Percentiles rank a stretch among this genome's conserved stretches.
Conservation (phyloP, 1,140 invertebrate genomes). For the Aplysia californica region DNA sequence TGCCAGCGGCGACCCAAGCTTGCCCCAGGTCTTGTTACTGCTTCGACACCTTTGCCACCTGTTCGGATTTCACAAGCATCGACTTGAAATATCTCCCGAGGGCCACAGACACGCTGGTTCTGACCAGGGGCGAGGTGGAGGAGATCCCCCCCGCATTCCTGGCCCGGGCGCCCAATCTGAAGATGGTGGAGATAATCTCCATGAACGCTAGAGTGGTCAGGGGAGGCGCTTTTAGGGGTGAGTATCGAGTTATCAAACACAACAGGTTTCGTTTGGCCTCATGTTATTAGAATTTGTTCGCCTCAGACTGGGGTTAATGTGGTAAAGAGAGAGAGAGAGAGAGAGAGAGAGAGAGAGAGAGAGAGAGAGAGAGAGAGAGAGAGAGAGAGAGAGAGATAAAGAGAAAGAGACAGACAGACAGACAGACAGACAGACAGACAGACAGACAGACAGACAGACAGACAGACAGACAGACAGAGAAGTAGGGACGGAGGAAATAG, state of each 20-base stretch:
- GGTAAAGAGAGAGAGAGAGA: not conserved
- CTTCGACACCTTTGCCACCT: constrained; percentile 14
- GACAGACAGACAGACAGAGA: too few relatives aligned
- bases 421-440: too few relatives aligned
- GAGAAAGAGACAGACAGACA: not conserved
- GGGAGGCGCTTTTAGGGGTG: constrained; percentile 15
- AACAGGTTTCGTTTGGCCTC: not conserved
- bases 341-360: not conserved
- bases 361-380: not conserved
- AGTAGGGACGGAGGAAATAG: too few relatives aligned
- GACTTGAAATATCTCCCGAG: not conserved
- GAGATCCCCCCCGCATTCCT: constrained; percentile 14
- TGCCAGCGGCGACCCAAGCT: too few relatives aligned
- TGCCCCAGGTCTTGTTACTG: constrained; percentile 11
- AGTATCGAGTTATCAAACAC: not conserved
- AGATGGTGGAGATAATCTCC: constrained; percentile 7
- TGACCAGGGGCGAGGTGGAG: constrained; percentile 21
- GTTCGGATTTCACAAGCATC: constrained; percentile 17
- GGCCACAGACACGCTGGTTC: not conserved
- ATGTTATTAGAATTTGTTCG: not conserved
- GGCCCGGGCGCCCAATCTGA: not conserved
- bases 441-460: too few relatives aligned
- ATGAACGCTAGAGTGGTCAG: not conserved
- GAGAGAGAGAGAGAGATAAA: not conserved
- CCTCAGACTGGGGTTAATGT: not conserved